Percentiles rank a stretch among this genome's conserved stretches.
phyloP scores from a whole-genome alignment of 2,113 vertebrate genomes.

The Cephalopterus ornatus region DNA sequence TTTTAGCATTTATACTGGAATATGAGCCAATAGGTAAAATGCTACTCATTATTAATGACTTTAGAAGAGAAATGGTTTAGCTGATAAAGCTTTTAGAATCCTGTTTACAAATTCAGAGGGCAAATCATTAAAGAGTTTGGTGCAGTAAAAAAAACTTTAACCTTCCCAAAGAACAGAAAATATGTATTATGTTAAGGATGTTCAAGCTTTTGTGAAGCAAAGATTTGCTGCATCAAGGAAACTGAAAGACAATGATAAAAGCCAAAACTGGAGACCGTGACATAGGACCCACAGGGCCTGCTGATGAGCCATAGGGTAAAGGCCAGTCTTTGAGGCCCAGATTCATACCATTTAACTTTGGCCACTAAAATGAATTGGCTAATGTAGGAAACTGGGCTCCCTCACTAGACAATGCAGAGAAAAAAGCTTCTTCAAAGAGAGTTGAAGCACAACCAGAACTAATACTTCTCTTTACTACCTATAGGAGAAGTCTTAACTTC shows the following conservation, averaged over 20 bases:
- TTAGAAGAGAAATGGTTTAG: not conserved
- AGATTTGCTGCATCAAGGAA: not conserved
- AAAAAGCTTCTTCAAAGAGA: not conserved
- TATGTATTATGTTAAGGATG: not conserved
- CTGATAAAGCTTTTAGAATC: not conserved
- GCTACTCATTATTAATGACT: not conserved
- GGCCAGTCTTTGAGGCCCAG: not conserved
- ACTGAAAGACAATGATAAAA: not conserved
- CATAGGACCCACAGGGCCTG: not conserved
- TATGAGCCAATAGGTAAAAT: not conserved
- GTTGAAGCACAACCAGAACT: not conserved
- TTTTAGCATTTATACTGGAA: not conserved
- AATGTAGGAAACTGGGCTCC: not conserved
- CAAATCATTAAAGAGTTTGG: not conserved
- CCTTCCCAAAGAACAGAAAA: not conserved
- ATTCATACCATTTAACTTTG: not conserved
- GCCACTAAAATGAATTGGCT: not conserved
- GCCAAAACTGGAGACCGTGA: not conserved
- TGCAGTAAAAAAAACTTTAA: not conserved
- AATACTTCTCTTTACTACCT: not conserved
- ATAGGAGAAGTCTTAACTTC: not conserved
- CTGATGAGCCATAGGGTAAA: not conserved
- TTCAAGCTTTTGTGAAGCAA: not conserved
- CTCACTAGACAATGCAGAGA: not conserved
- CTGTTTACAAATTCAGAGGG: not conserved